Conservation (phyloP, 1,140 invertebrate species). For the Anthonomus grandis region DNA sequence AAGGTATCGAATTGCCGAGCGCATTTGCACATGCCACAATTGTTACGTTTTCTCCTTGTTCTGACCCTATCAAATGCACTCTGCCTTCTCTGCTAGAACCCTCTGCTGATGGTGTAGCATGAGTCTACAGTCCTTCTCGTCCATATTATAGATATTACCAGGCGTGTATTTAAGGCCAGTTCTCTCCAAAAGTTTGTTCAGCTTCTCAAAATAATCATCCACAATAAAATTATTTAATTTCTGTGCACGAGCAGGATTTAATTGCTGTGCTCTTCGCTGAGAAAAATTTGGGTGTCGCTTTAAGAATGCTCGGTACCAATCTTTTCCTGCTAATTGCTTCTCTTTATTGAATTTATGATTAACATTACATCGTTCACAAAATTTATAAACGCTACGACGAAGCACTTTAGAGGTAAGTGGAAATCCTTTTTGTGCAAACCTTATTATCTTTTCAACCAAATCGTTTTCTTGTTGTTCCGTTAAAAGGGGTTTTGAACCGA, state of each 20-base stretch:
- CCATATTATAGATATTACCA: constrained; percentile 46
- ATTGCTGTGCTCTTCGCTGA: constrained; percentile 34
- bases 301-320: constrained; percentile 30
- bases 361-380: constrained; percentile 15
- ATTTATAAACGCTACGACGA: constrained; percentile 22
- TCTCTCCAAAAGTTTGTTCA: constrained; percentile 31
- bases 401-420: constrained; percentile 17
- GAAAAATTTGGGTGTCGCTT: constrained; percentile 31
- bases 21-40: constrained; percentile 46
- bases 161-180: constrained; percentile 36
- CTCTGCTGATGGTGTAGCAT: constrained; percentile 43
- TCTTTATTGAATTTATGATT: constrained; percentile 17
- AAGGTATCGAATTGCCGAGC: constrained; percentile 39
- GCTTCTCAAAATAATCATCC: constrained; percentile 40
- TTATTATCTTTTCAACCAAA: constrained; percentile 11
- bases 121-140: constrained; percentile 48
- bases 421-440: constrained; percentile 4
- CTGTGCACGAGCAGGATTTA: constrained; percentile 43
- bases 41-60: constrained; percentile 45
- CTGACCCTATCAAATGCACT: constrained; percentile 38
- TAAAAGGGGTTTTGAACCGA: constrained; percentile 18
- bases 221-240: constrained; percentile 45
- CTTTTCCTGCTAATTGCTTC: constrained; percentile 9
- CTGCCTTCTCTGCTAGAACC: constrained; percentile 37
- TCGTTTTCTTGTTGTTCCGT: constrained; percentile 15